Percentiles rank a stretch among this genome's conserved stretches.
Evolutionary conservation across 2,113 vertebrate genomes (phyloP).

Genomic region (Alligator mississippiensis): DNA sequence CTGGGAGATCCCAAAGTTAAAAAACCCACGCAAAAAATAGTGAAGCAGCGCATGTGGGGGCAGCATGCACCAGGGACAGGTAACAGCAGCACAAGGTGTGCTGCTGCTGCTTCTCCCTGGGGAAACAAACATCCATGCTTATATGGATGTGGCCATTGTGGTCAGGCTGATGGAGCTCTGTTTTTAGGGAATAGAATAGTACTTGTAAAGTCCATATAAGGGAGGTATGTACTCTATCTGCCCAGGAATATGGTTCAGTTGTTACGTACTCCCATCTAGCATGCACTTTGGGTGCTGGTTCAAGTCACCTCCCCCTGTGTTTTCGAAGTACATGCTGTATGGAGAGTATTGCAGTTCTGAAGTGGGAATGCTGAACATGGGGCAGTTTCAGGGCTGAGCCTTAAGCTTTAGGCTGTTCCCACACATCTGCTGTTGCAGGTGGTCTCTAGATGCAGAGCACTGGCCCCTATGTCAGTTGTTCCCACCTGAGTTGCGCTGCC

Average conservation of each 20-base stretch:
- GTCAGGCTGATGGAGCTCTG: neutral
- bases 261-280: neutral
- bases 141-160: neutral
- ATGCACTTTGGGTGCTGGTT: too few relatives aligned
- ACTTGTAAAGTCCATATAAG: neutral
- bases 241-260: rapidly evolving
- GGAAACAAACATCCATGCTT: neutral
- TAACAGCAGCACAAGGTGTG: too few relatives aligned
- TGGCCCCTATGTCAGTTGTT: rapidly evolving
- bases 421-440: neutral
- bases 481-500: neutral
- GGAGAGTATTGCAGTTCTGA: neutral
- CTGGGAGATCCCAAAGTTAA: too few relatives aligned
- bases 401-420: neutral
- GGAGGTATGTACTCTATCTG: rapidly evolving
- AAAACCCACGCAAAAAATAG: too few relatives aligned
- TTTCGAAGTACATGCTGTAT: neutral
- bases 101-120: too few relatives aligned
- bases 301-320: neutral
- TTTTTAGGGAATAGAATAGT: neutral
- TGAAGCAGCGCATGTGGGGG: too few relatives aligned
- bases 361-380: too few relatives aligned
- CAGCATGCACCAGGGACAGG: too few relatives aligned
- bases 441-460: neutral
- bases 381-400: neutral